Conservation (phyloP, 2,113 vertebrate genomes). For the Bungarus multicinctus region DNA sequence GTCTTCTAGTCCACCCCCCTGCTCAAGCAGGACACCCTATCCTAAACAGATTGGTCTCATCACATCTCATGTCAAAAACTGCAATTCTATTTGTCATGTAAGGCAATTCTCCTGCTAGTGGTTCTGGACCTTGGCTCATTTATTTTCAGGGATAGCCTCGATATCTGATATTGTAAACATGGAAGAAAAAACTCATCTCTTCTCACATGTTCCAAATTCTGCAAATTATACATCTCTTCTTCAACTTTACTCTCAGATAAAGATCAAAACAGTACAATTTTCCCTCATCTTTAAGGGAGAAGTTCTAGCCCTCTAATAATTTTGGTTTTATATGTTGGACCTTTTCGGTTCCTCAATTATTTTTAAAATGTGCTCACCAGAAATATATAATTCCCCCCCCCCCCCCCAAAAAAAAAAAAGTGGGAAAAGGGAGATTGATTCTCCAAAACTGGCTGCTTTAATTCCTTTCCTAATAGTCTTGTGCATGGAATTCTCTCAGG, state of each 20-base stretch:
- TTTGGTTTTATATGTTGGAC: background rate
- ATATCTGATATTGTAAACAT: background rate
- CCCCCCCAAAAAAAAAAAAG: background rate
- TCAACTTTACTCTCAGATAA: background rate
- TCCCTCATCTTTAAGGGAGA: background rate
- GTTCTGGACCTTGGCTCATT: background rate
- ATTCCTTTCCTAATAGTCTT: background rate
- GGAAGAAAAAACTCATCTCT: background rate
- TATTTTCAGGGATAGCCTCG: background rate
- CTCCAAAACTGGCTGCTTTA: background rate
- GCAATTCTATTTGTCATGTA: background rate
- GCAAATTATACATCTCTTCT: background rate
- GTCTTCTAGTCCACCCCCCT: too few relatives aligned
- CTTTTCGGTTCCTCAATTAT: background rate
- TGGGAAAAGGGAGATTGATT: background rate
- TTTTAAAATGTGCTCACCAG: background rate
- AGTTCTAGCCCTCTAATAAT: background rate
- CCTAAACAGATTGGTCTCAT: background rate
- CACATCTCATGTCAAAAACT: background rate
- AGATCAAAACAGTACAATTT: background rate
- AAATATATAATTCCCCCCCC: background rate
- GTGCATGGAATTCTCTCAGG: background rate
- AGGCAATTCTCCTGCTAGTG: background rate
- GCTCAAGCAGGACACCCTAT: background rate
- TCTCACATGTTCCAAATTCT: background rate